A percentile compares a stretch with the other conserved stretches of the same genome.
These are phyloP conservation scores for Chymomyza costata DNA, from an alignment of 1,140 invertebrate genomes.

Conservation along the genomic window DNA sequence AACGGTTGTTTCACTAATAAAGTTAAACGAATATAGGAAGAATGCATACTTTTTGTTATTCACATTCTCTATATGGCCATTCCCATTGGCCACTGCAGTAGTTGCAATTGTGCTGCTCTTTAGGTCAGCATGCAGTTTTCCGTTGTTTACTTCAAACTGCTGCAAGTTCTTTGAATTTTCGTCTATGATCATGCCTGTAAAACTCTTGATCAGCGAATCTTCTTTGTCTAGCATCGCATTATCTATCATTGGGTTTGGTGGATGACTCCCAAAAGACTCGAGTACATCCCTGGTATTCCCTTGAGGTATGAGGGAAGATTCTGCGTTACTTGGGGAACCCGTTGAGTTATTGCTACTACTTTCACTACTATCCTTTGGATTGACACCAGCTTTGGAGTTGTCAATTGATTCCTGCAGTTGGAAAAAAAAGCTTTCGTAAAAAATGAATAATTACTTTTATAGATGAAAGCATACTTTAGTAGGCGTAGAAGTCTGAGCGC, in stretches of 20 bases:
- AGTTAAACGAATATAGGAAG: neutral
- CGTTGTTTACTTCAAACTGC: slow-evolving; percentile 61
- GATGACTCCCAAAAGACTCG: no score
- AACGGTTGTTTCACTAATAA: no score
- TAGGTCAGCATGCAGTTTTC: slow-evolving; percentile 61
- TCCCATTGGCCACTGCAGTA: slow-evolving; percentile 58
- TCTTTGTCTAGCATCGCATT: slow-evolving; percentile 74
- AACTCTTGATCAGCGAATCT: slow-evolving; percentile 71
- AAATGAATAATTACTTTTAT: neutral
- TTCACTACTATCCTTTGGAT: slow-evolving; percentile 55
- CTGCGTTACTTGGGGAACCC: slow-evolving; percentile 43
- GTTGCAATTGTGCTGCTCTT: slow-evolving; percentile 38
- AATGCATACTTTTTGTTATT: slow-evolving; percentile 69
- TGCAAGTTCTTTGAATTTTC: slow-evolving; percentile 73
- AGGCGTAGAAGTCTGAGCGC: slow-evolving; percentile 76
- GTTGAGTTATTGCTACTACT: slow-evolving; percentile 50
- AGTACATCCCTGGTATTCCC: no score
- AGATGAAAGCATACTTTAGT: slow-evolving; percentile 43
- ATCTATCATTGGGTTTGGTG: no score
- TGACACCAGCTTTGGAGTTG: slow-evolving; percentile 75
- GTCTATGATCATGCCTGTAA: slow-evolving; percentile 73
- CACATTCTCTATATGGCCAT: slow-evolving; percentile 74
- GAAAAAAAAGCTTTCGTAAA: no score
- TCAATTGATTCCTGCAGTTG: slow-evolving; percentile 58
- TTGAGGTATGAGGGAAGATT: no score